Conservation (phyloP, 1,140 invertebrate genomes). For the Atta cephalotes region DNA sequence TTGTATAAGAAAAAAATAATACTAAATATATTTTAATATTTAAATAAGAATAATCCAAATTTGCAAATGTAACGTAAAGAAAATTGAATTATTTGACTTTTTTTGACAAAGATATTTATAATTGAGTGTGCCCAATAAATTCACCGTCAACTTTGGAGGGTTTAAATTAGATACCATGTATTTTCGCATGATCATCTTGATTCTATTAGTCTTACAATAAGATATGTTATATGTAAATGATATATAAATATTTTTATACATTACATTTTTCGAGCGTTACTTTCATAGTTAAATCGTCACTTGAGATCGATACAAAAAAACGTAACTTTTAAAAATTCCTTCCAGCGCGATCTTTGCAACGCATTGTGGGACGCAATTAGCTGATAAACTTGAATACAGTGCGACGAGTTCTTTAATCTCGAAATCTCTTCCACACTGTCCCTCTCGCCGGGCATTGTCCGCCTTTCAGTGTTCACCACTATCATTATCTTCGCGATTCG, state of each 20-base stretch:
- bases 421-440: constrained; percentile 16
- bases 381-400: constrained; percentile 68
- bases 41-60: no score
- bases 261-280: neutral
- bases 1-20: no score
- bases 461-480: constrained; percentile 43
- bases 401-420: constrained; percentile 61
- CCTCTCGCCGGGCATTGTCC: constrained; percentile 70
- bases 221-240: neutral
- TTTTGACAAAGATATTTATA: no score
- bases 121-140: no score
- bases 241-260: no score
- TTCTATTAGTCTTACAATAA: neutral
- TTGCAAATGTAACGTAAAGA: no score
- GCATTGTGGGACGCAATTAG: constrained; percentile 78
- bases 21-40: no score
- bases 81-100: no score
- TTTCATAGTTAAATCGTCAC: neutral
- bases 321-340: neutral
- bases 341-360: constrained; percentile 6
- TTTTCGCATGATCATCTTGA: neutral
- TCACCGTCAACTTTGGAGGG: no score
- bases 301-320: neutral
- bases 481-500: constrained; percentile 74
- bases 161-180: no score